Base-by-base conservation (phyloP, 1,140 invertebrate species). In the Cyclargus thomasi region DNA sequence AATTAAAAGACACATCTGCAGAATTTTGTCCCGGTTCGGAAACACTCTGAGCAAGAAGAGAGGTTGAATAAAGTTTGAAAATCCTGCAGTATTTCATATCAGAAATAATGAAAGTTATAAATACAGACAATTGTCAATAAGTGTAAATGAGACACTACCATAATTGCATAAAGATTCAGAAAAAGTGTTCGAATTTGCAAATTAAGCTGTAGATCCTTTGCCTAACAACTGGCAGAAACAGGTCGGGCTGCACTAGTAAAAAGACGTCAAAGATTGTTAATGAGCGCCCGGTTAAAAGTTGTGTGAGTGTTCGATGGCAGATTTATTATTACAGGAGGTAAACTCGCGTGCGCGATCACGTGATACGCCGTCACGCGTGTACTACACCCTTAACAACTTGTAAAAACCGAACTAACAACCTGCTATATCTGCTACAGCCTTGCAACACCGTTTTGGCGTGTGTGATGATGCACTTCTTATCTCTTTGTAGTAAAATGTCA, bases 361-460 rank as follows among this genome's bases (percentile, higher is more conserved):
- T 83, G 83, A 85, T 84, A 86, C 70, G 71, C 74, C 82, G 85
- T 89, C 86, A 89, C 86, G 85, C 86, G 82, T 89, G 86, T 84
- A 82, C 80, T 80, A 79, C 79, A 67, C 64, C 81, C 67, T 85
- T 86, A 86, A 85, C 83, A 82, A 84, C 75, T 85, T 84, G 85
- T 79, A 82, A 78, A 73, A 71, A 75, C 70, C 79, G 70, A 82
- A 83, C 79, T 83, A 88, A 86, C 86, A 88, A 86, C 84, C 72
- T 74, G 75, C 75, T 74, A 78, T 80, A 79, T 82, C 78, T 78
- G n/a, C n/a, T 57, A 29, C 23, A 39, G 47, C 11, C 3, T 64
- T 18, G 5, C 29, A 29, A 29, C 5, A 8, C 29, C 8, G 4
- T 29, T 29, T 29, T 29, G 29, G 29, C 29, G 29, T 8, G 0